phyloP scores from a whole-genome alignment of 2,113 vertebrate species.

The Agelaius phoeniceus region DNA sequence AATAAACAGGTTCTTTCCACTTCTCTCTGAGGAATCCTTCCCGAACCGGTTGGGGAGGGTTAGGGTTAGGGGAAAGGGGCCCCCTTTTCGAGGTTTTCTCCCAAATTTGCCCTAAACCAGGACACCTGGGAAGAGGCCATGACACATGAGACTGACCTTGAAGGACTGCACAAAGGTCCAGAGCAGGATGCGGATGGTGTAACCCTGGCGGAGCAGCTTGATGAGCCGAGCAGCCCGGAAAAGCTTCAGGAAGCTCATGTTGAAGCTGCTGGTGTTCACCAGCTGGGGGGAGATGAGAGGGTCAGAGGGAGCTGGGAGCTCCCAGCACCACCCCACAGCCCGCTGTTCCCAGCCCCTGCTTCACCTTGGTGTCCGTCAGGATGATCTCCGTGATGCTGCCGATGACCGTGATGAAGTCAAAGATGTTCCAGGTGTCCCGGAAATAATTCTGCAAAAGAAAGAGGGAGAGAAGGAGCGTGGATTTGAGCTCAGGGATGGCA shows the following conservation, averaged over 20 bases:
- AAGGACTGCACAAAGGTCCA: conserved; percentile 99
- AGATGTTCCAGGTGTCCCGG: conserved; percentile 98
- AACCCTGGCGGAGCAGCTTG: conserved; percentile 95
- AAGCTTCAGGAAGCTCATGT: conserved; percentile 98
- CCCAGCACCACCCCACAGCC: neutral
- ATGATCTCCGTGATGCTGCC: conserved; percentile 98
- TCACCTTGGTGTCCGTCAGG: conserved; percentile 86
- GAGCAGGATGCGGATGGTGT: conserved; percentile 96
- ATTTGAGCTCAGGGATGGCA: neutral
- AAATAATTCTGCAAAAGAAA: conserved; percentile 90
- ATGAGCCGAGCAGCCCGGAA: conserved; percentile 98
- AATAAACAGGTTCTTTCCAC: no score
- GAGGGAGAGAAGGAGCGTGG: neutral
- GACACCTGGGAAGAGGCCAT: neutral
- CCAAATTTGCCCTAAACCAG: no score
- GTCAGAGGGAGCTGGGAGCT: neutral
- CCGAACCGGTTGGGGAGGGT: no score
- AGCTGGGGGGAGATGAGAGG: conserved; percentile 61
- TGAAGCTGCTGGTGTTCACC: conserved; percentile 88
- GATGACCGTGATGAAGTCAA: conserved; percentile 97
- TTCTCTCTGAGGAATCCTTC: no score
- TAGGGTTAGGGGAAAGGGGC: no score
- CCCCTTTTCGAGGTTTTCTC: no score
- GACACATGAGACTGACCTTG: conserved; percentile 77
- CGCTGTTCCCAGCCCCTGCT: neutral